phyloP scores from a whole-genome alignment of 2,113 vertebrate species.

The Trematocara macrostoma region DNA sequence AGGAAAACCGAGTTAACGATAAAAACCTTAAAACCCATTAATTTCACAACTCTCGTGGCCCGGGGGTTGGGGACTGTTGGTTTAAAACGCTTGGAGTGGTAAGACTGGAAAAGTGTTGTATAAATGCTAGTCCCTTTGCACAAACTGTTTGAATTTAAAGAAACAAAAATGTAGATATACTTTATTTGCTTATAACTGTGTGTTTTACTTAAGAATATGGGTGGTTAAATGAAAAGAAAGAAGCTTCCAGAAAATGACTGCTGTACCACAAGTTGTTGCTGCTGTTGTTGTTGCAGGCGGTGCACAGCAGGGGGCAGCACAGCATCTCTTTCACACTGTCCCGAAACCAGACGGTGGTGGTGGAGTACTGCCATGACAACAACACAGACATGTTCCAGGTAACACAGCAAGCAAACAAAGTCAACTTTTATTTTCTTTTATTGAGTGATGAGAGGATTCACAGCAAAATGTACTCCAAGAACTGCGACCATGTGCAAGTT shows the following conservation, averaged over 20 bases:
- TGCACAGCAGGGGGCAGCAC: conserved; percentile 95
- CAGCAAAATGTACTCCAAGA: background rate
- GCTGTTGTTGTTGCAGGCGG: conserved; percentile 75
- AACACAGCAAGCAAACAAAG: conserved; percentile 12
- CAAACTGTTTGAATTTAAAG: background rate
- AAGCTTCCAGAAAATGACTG: background rate
- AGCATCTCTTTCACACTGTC: conserved; percentile 96
- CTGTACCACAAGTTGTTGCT: background rate
- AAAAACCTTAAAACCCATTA: fast-evolving
- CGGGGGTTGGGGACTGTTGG: background rate
- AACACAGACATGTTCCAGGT: conserved; percentile 99
- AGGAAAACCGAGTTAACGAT: background rate
- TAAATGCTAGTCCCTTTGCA: too few species aligned
- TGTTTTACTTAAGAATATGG: background rate
- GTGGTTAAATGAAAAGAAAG: background rate
- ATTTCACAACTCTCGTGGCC: background rate
- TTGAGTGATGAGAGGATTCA: background rate
- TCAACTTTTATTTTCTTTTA: background rate
- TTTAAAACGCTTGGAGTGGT: background rate
- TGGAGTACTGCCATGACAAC: conserved; percentile 94
- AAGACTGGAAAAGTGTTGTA: background rate
- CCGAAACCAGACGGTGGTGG: conserved; percentile 93
- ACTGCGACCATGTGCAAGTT: background rate
- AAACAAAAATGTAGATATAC: background rate
- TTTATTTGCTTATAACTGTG: background rate